These are phyloP conservation scores for Scotopteryx bipunctaria DNA, from an alignment of 2,888 invertebrate genomes.

Conservation along the genomic window DNA sequence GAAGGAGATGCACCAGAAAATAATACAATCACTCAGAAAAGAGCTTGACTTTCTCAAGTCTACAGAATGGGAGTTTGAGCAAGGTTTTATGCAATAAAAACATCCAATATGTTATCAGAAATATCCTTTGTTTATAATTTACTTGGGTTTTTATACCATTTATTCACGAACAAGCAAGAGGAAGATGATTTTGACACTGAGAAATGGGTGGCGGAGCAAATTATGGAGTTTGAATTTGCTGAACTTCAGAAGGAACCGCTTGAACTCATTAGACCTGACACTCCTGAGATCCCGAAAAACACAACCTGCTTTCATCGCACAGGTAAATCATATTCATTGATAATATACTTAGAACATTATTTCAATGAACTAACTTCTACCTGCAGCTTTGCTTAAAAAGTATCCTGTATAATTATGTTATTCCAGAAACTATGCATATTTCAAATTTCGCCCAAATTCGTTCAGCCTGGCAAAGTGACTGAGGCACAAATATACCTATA, in stretches of 20 bases:
- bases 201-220: constrained; percentile 67
- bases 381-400: too few relatives aligned
- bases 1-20: constrained; percentile 87
- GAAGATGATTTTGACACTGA: constrained; percentile 57
- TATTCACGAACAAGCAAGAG: constrained; percentile 47
- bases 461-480: too few relatives aligned
- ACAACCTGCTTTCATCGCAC: constrained; percentile 66
- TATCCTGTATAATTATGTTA: too few relatives aligned
- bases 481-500: too few relatives aligned
- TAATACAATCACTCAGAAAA: constrained; percentile 88
- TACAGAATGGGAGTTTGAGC: constrained; percentile 92
- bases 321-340: constrained; percentile 58
- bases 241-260: constrained; percentile 23
- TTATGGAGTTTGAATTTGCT: constrained; percentile 63
- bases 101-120: constrained; percentile 70
- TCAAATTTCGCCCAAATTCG: too few relatives aligned
- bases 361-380: not conserved
- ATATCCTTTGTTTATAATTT: constrained; percentile 63
- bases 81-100: constrained; percentile 83
- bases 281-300: constrained; percentile 46
- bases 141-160: constrained; percentile 41
- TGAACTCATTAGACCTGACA: not conserved
- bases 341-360: too few relatives aligned
- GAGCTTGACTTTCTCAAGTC: constrained; percentile 90
- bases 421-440: too few relatives aligned